Evolutionary conservation across 1,140 invertebrate species (phyloP), one percentile per base, ranked within the genome.

Genomic region (Littorina saxatilis): DNA sequence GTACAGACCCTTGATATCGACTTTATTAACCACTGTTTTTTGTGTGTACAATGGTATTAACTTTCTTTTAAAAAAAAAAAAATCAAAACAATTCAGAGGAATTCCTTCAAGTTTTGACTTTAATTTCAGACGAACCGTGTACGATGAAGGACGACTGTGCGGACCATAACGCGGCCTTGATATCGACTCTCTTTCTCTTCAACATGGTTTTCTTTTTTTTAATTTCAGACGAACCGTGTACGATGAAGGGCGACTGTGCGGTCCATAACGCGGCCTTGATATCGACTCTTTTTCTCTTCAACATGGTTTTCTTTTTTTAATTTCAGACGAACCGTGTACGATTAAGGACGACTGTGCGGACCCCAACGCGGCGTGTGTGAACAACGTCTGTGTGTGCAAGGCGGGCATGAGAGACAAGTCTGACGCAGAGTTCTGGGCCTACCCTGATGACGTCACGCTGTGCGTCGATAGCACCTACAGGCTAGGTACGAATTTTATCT

Each of bases 401-500:
- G n/a, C 27, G 7, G 81, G 81, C 17, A 78, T 70, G 55, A 23
- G 81, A 4, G n/a, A 55, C 66, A 82, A 82, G 35, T 73, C 81
- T 2, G 52, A 73, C 0, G 66, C 77, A 17, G 81, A 82, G 27
- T 82, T 39, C 58, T 82, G 81, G 81, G 35, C 55, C 0, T 35
- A 79, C 23, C 75, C 81, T 2, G 43, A 70, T n/a, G 68, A 82
- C 55, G n/a, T 76, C 11, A 82, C 76, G 23, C 63, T 78, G 15
- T 82, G 81, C 40, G 52, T 82, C 1, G 4, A 1, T 2, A 32
- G 32, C 27, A 23, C 17, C 29, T 78, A 27, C 27, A 43, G 27
- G 13, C 52, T 82, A 7, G 37, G 81, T 82, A 52, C 17, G 80
- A 63, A 23, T 7, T n/a, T 5, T 11, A 13, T 20, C 55, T 20